Evolutionary conservation across 1,140 invertebrate genomes (phyloP), one percentile per base, ranked within the genome.

Genomic region (Idris sp.): DNA sequence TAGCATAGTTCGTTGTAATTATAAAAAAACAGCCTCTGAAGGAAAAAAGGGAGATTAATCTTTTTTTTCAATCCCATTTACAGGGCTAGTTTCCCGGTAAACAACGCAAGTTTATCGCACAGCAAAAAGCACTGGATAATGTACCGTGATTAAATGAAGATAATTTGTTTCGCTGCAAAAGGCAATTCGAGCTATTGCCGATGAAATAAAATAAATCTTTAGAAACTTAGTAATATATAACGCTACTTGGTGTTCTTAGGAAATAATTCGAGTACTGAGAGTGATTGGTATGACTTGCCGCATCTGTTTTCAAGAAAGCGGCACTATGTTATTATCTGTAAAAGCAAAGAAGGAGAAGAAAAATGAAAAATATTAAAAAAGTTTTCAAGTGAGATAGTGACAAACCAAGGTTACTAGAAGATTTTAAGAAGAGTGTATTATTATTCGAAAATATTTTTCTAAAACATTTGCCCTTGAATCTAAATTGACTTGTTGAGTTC

Each of bases 271-370:
- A 61, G 74, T 58, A 61, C 46, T 79, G 62, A 53, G 58, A 59
- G 76, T 56, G 76, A 72, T 78, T 81, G 82, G 71, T 73, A 77
- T 79, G 80, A 80, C 83, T 81, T 58, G 49, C 79, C 74, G 74
- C 72, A 46, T 65, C 46, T 72, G 78, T 79, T 83, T 79, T 82
- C 76, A 78, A 67, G 79, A 81, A 81, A 69, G 71, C 71, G 49
- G 58, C 56, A 74, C 74, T 71, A 74, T 84, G 81, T 84, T 67
- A 84, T 84, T 84, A 83, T 61, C 67, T 43, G 35, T 43, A 13
- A 6, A 4, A 30, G 28, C 28, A 26, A 15, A 41, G 46, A 43
- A 25, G 44, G 9, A 46, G 33, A 25, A 40, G 18, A 9, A 28
- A 46, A 54, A 65, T 41, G 14, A 35, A 46, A 46, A 22, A 38